Percentiles rank a stretch among this genome's conserved stretches.
Conservation (phyloP, 2,797 vertebrate species). For the Sebastes kiyomatsui region DNA sequence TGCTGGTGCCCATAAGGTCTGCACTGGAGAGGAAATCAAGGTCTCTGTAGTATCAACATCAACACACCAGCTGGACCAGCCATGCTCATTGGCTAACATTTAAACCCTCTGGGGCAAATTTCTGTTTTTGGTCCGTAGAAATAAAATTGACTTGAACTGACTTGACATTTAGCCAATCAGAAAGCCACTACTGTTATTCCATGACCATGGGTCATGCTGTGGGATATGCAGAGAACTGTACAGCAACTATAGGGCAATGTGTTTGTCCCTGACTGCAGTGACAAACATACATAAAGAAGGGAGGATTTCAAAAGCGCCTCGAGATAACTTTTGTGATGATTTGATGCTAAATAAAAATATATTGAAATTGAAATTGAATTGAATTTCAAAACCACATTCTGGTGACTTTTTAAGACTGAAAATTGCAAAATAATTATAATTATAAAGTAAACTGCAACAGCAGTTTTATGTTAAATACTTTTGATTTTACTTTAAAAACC, state of each 20-base stretch:
- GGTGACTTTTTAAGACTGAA: too few species aligned
- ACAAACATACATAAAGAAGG: neutral
- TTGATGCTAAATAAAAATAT: too few species aligned
- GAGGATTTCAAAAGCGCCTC: too few species aligned
- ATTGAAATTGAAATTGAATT: too few species aligned
- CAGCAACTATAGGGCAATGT: neutral
- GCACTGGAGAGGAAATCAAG: neutral
- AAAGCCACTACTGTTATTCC: neutral
- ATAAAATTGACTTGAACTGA: constrained; percentile 20
- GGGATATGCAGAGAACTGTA: neutral
- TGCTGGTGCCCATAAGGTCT: neutral
- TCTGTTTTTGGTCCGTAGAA: neutral
- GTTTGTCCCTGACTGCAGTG: neutral
- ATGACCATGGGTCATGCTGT: neutral
- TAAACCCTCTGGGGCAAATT: neutral
- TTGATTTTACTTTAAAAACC: too few species aligned
- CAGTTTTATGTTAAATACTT: too few species aligned
- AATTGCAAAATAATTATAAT: too few species aligned
- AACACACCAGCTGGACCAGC: constrained; percentile 10
- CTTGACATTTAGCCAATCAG: constrained; percentile 8
- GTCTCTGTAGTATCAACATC: neutral
- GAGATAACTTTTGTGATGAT: too few species aligned
- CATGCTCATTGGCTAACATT: neutral
- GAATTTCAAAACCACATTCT: too few species aligned
- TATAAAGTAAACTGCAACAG: too few species aligned